Evolutionary conservation across 2,888 invertebrate genomes (phyloP).

Genomic region (Cryptocephalus primarius): DNA sequence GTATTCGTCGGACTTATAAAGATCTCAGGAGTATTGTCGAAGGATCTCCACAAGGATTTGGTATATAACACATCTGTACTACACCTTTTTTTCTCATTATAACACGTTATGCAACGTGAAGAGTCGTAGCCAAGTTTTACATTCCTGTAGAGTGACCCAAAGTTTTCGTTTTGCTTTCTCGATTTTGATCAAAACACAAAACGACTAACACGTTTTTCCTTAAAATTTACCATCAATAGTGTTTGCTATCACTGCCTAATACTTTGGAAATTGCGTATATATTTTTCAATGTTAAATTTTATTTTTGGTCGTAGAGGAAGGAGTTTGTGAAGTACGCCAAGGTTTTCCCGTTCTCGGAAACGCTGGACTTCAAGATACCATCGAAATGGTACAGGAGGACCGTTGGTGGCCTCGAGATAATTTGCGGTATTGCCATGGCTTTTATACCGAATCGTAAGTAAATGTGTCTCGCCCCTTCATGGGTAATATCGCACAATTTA

Average conservation of each 20-base stretch:
- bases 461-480: too few species aligned
- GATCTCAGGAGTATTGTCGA: constrained; percentile 81
- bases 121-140: too few species aligned
- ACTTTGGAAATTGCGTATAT: too few species aligned
- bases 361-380: constrained; percentile 76
- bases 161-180: too few species aligned
- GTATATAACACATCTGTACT: constrained; percentile 45
- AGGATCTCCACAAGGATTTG: constrained; percentile 93
- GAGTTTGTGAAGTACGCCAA: constrained; percentile 95
- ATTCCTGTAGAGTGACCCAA: too few species aligned
- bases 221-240: too few species aligned
- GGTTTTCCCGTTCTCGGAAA: constrained; percentile 75
- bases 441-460: constrained; percentile 71
- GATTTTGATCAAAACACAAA: too few species aligned
- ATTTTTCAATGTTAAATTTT: not conserved
- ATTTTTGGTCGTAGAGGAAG: constrained; percentile 61
- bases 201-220: too few species aligned
- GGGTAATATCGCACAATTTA: too few species aligned
- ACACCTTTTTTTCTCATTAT: too few species aligned
- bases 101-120: too few species aligned
- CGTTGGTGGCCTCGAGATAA: constrained; percentile 73
- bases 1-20: constrained; percentile 91
- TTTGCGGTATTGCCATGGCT: constrained; percentile 75
- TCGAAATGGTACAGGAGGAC: constrained; percentile 86
- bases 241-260: too few species aligned